phyloP scores from a whole-genome alignment of 2,888 invertebrate species.

The Smittia aterrima region DNA sequence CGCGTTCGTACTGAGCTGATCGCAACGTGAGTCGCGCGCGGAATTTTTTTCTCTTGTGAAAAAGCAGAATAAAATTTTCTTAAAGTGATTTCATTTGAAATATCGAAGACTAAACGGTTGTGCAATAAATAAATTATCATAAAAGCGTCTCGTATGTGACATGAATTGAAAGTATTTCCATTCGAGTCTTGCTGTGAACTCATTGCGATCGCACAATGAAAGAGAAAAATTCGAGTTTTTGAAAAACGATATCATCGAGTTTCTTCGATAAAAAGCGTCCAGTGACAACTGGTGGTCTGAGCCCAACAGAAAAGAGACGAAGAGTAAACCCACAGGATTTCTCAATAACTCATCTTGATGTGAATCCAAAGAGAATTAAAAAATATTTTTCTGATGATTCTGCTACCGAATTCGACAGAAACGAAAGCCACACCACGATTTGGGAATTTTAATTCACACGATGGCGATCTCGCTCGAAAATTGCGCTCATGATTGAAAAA shows the following conservation, averaged over 20 bases:
- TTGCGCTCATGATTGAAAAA: not conserved
- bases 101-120: not conserved
- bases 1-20: conserved; percentile 1
- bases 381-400: not conserved
- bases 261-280: not conserved
- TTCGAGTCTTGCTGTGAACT: conserved; percentile 10
- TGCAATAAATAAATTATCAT: conserved; percentile 13
- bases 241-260: not conserved
- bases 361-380: not conserved
- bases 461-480: not conserved
- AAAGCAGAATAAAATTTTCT: not conserved
- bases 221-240: not conserved
- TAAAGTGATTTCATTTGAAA: conserved; percentile 10
- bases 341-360: conserved; percentile 19
- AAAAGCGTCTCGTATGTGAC: conserved; percentile 11
- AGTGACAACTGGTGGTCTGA: conserved; percentile 1
- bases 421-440: not conserved
- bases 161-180: not conserved
- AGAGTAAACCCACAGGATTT: conserved; percentile 8
- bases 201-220: not conserved
- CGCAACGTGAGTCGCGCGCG: not conserved
- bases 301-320: not conserved
- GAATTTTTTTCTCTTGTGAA: not conserved
- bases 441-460: not conserved
- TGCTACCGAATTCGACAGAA: conserved; percentile 17